These are phyloP conservation scores for Serripes groenlandicus DNA, from an alignment of 2,888 invertebrate species.

Conservation along the genomic window DNA sequence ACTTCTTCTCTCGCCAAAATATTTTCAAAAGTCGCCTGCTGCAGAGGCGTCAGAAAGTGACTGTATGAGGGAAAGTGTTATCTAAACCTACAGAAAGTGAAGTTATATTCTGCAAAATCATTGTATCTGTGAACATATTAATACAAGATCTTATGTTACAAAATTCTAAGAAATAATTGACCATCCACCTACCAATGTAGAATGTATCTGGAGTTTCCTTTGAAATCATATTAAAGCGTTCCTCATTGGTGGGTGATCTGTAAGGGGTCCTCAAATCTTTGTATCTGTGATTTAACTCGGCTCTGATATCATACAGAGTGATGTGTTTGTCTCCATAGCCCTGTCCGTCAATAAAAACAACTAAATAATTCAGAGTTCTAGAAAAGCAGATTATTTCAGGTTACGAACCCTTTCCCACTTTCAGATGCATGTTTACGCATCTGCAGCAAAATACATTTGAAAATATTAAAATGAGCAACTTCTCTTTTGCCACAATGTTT, in stretches of 20 bases:
- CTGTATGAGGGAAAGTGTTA: too few relatives aligned
- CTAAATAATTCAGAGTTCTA: too few relatives aligned
- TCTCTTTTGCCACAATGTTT: not conserved
- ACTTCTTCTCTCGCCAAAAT: not conserved
- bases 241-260: constrained; percentile 93
- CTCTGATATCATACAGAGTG: constrained; percentile 98
- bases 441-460: not conserved
- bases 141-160: too few relatives aligned
- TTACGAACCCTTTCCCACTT: not conserved
- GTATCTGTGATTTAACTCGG: constrained; percentile 95
- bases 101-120: too few relatives aligned
- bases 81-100: too few relatives aligned
- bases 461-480: too few relatives aligned
- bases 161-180: too few relatives aligned
- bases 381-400: too few relatives aligned
- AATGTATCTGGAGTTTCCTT: constrained; percentile 98
- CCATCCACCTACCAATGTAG: constrained; percentile 93
- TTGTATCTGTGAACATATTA: too few relatives aligned
- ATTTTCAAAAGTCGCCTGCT: not conserved
- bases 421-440: not conserved
- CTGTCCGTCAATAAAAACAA: constrained; percentile 84
- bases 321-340: constrained; percentile 91
- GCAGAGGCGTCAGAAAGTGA: not conserved
- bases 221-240: constrained; percentile 97
- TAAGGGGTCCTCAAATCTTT: constrained; percentile 95